Evolutionary conservation across 37 sponge, comb jelly and placozoan species (phyloP).

Genomic region (Tethya wilhelma): DNA sequence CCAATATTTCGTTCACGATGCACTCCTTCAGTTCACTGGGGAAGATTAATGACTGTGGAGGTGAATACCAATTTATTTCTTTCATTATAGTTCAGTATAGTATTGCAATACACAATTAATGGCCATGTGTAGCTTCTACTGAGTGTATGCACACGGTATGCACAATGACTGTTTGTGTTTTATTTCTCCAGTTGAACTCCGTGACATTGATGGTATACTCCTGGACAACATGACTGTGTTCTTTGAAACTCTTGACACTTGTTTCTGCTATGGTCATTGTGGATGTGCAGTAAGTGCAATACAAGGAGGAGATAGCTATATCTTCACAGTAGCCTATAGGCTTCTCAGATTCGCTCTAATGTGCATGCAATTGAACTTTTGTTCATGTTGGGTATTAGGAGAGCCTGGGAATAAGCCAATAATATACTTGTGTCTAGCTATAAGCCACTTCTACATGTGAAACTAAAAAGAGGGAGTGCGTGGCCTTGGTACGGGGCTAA

Average conservation of each 20-base stretch:
- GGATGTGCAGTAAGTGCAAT: constrained; percentile 73
- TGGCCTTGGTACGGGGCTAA: too few relatives aligned
- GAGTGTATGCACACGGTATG: not conserved
- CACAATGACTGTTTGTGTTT: not conserved
- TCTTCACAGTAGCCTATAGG: not conserved
- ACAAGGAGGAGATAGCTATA: not conserved
- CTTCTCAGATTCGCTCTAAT: not conserved
- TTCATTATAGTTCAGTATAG: not conserved
- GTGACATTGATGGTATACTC: constrained; percentile 37
- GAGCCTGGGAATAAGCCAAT: too few relatives aligned
- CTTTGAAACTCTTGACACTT: constrained; percentile 82
- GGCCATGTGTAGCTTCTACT: not conserved
- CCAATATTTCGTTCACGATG: constrained; percentile 58
- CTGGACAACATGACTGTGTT: constrained; percentile 77
- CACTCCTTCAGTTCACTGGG: constrained; percentile 77
- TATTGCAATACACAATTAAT: not conserved
- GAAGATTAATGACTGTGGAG: constrained; percentile 67
- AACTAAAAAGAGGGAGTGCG: too few relatives aligned
- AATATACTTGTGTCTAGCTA: too few relatives aligned
- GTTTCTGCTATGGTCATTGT: constrained; percentile 87
- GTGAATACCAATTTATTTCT: constrained; percentile 13
- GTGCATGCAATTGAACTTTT: not conserved
- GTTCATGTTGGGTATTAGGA: too few relatives aligned
- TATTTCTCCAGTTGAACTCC: constrained; percentile 59
- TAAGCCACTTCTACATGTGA: too few relatives aligned